phyloP scores from a whole-genome alignment of 2,888 invertebrate genomes.

The Alviniconcha strummeri region DNA sequence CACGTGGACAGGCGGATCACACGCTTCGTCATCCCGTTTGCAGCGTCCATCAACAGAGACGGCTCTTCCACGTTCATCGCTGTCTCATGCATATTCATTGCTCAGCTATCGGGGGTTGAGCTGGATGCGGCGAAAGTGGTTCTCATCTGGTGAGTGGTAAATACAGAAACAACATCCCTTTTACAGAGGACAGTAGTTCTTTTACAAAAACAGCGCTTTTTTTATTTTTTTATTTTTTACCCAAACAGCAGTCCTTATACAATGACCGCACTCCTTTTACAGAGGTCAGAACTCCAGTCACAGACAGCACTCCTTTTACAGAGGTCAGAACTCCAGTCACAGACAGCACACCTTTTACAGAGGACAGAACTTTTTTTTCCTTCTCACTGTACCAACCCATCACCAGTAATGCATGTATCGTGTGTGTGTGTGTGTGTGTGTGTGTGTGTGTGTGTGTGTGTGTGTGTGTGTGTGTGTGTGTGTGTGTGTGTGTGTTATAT shows the following conservation, averaged over 20 bases:
- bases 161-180: too few relatives aligned
- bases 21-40: constrained; percentile 61
- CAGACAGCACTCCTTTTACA: too few relatives aligned
- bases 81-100: constrained; percentile 61
- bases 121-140: constrained; percentile 50
- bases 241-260: too few relatives aligned
- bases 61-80: constrained; percentile 62
- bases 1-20: constrained; percentile 57
- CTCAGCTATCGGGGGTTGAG: constrained; percentile 50
- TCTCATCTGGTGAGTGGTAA: constrained; percentile 56
- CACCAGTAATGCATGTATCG: neutral
- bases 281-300: neutral
- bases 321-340: neutral
- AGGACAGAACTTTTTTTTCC: neutral
- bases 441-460: constrained; percentile 18
- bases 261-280: too few relatives aligned
- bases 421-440: neutral
- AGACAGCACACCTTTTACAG: neutral
- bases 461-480: neutral
- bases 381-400: neutral
- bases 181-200: too few relatives aligned
- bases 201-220: neutral
- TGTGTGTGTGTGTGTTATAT: neutral
- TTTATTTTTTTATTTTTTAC: too few relatives aligned
- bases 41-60: constrained; percentile 60